Evolutionary conservation across 2,797 vertebrate species (phyloP).

Genomic region (Rhyacichthys aspro): DNA sequence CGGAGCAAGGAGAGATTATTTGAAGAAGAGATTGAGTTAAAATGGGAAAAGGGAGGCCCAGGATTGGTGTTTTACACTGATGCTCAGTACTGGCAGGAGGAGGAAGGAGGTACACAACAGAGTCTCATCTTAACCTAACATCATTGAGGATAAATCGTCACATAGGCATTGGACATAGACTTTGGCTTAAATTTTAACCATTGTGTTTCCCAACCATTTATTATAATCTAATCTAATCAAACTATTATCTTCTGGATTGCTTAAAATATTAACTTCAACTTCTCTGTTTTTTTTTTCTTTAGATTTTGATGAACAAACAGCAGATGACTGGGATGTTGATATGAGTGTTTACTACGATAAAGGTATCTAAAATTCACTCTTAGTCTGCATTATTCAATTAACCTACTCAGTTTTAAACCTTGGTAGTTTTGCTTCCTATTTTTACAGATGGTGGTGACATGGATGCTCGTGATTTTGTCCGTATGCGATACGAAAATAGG

Average conservation of each 20-base stretch:
- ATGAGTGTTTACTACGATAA: slow-evolving; percentile 96
- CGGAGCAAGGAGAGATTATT: slow-evolving; percentile 88
- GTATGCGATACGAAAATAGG: slow-evolving; percentile 88
- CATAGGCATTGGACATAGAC: too few species aligned
- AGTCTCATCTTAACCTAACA: too few species aligned
- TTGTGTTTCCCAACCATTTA: too few species aligned
- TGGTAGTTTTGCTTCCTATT: not conserved
- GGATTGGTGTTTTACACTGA: slow-evolving; percentile 98
- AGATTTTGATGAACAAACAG: slow-evolving; percentile 98
- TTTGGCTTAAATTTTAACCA: slow-evolving; percentile 2
- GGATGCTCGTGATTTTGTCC: slow-evolving; percentile 89
- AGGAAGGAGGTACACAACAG: slow-evolving; percentile 85
- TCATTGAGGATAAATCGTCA: too few species aligned
- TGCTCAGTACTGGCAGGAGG: slow-evolving; percentile 93
- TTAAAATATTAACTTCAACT: not conserved
- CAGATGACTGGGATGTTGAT: slow-evolving; percentile 98
- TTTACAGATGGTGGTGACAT: slow-evolving; percentile 90
- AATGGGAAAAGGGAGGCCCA: slow-evolving; percentile 97
- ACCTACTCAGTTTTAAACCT: not conserved
- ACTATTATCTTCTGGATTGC: too few species aligned
- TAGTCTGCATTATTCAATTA: not conserved
- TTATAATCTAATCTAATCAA: too few species aligned
- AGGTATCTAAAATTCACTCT: slow-evolving; percentile 76
- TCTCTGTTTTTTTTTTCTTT: slow-evolving; percentile 22
- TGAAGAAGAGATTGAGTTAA: slow-evolving; percentile 95